These are phyloP conservation scores for Petaurus breviceps DNA, from an alignment of 2,113 vertebrate genomes.

Conservation along the genomic window DNA sequence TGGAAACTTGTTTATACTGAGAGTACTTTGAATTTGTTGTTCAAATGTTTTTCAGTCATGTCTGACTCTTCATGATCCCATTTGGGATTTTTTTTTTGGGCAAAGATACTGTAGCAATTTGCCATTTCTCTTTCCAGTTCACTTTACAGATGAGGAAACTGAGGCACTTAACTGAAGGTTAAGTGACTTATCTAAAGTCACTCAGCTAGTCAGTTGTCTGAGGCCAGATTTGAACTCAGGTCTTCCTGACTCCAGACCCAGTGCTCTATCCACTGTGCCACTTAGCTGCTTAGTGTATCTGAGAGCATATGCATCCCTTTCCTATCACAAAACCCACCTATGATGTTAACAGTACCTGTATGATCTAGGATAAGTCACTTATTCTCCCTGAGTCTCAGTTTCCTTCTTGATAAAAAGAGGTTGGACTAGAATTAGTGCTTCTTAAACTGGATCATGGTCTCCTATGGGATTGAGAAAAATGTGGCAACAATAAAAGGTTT, in stretches of 20 bases:
- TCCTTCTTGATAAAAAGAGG: neutral
- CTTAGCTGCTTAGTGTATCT: slow-evolving; percentile 10
- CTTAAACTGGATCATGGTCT: too few species aligned
- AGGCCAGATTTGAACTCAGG: neutral
- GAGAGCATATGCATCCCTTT: slow-evolving; percentile 32
- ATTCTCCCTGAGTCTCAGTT: neutral
- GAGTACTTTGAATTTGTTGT: slow-evolving; percentile 29
- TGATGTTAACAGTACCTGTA: neutral
- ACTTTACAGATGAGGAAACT: neutral
- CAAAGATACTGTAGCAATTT: neutral
- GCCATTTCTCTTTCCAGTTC: neutral
- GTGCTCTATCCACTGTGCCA: neutral
- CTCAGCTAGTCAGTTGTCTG: neutral
- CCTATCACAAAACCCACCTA: slow-evolving; percentile 48
- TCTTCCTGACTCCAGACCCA: neutral
- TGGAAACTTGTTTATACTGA: slow-evolving; percentile 13
- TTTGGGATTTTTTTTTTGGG: neutral
- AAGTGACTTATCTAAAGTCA: neutral
- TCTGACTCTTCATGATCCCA: neutral
- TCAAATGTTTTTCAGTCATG: neutral
- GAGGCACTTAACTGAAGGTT: neutral
- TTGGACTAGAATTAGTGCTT: neutral
- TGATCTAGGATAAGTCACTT: neutral
- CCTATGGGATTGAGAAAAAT: too few species aligned
- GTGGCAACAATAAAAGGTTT: too few species aligned